A percentile compares a stretch with the other conserved stretches of the same genome.
These are phyloP conservation scores for Turnix velox DNA, from an alignment of 2,113 vertebrate genomes.

Conservation along the genomic window DNA sequence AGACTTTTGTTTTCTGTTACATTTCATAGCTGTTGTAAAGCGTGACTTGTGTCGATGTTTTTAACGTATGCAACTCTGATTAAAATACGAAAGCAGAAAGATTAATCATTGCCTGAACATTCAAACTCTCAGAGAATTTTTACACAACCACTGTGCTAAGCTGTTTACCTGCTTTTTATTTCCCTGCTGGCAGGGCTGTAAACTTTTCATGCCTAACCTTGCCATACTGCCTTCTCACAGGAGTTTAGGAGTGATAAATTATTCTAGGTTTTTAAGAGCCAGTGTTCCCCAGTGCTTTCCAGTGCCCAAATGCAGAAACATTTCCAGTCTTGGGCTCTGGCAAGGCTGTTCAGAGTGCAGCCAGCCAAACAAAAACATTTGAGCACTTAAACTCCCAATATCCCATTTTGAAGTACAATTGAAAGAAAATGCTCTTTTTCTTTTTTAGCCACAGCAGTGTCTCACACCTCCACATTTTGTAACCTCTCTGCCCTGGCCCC, in stretches of 20 bases:
- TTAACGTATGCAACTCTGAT: background rate
- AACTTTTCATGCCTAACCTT: background rate
- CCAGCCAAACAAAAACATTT: background rate
- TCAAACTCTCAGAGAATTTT: background rate
- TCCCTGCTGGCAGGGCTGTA: background rate
- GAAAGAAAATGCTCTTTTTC: background rate
- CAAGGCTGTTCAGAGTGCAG: background rate
- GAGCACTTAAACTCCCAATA: background rate
- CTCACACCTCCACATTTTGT: background rate
- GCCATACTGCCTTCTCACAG: background rate
- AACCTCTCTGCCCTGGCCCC: background rate
- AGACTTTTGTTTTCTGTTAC: slow-evolving; percentile 11
- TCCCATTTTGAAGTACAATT: background rate
- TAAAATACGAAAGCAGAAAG: slow-evolving; percentile 16
- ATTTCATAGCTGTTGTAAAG: slow-evolving; percentile 33
- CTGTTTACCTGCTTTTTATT: slow-evolving; percentile 30
- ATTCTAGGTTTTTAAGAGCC: slow-evolving; percentile 6
- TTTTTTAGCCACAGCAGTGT: background rate
- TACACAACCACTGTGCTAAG: background rate
- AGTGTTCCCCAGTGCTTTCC: slow-evolving; percentile 11
- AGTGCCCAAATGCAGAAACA: slow-evolving; percentile 6
- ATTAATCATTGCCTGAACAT: background rate
- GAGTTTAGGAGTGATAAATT: background rate
- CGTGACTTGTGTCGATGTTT: background rate
- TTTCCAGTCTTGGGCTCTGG: slow-evolving; percentile 4